These are phyloP conservation scores for Plebejus argus DNA, from an alignment of 2,888 invertebrate genomes.

Conservation along the genomic window DNA sequence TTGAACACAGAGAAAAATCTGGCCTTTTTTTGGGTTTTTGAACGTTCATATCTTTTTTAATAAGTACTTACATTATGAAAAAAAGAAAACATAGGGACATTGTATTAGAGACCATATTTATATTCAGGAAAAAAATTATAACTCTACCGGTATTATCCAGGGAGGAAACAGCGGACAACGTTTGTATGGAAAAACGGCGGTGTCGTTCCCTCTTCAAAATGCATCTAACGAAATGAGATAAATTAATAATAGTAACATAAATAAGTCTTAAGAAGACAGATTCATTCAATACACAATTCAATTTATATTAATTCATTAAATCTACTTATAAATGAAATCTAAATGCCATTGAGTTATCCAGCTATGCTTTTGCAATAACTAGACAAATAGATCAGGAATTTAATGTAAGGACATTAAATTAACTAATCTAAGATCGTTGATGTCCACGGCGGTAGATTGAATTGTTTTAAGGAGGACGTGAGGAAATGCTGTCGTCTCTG, in stretches of 20 bases:
- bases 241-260: not conserved
- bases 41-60: too few relatives aligned
- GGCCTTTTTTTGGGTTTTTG: too few relatives aligned
- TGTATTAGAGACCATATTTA: too few relatives aligned
- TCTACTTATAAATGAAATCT: not conserved
- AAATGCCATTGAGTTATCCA: not conserved
- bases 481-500: not conserved
- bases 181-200: too few relatives aligned
- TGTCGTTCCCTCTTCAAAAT: too few relatives aligned
- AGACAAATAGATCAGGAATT: slow-evolving; percentile 9
- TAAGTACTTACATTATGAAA: too few relatives aligned
- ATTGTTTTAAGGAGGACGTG: not conserved
- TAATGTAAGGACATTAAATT: slow-evolving; percentile 19
- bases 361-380: slow-evolving; percentile 6
- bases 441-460: slow-evolving; percentile 15
- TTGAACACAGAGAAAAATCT: too few relatives aligned
- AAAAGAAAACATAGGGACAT: too few relatives aligned
- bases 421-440: slow-evolving; percentile 17
- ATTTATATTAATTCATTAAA: not conserved
- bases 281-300: not conserved
- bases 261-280: not conserved
- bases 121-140: too few relatives aligned
- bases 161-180: too few relatives aligned
- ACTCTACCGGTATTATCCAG: too few relatives aligned
- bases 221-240: not conserved